phyloP scores from a whole-genome alignment of 2,888 invertebrate species.

The Antheraea yamamai region DNA sequence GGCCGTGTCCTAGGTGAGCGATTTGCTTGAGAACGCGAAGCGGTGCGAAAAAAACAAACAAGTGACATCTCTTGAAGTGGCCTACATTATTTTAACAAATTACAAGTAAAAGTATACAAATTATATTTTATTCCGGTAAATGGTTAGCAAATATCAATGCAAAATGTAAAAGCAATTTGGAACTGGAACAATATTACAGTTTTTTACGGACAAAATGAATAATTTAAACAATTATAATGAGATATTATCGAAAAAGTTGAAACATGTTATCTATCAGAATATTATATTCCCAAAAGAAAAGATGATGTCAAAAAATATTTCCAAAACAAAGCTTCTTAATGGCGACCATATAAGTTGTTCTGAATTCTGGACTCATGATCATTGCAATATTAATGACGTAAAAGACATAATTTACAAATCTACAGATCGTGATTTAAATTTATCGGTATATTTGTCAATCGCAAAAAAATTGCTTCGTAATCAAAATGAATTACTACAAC shows the following conservation, averaged over 20 bases:
- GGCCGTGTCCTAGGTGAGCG: no score
- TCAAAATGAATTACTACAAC: constrained; percentile 52
- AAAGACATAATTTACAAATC: background rate
- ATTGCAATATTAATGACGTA: background rate
- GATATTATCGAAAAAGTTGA: constrained; percentile 42
- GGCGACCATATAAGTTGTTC: constrained; percentile 24
- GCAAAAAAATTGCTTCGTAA: constrained; percentile 52
- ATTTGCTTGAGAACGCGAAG: no score
- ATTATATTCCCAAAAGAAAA: constrained; percentile 38
- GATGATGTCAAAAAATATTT: constrained; percentile 26
- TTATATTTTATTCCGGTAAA: constrained; percentile 54
- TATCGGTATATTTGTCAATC: constrained; percentile 50
- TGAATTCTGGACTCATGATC: constrained; percentile 24
- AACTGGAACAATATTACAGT: constrained; percentile 52
- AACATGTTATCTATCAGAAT: constrained; percentile 39
- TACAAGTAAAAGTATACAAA: no score
- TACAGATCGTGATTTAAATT: constrained; percentile 34
- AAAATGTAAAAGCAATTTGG: constrained; percentile 42
- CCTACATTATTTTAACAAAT: no score
- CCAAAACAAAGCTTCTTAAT: constrained; percentile 20
- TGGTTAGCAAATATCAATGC: constrained; percentile 54
- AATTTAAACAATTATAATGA: constrained; percentile 51
- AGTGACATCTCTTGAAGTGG: no score
- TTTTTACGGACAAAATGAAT: constrained; percentile 53
- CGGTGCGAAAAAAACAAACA: no score